Percentiles rank a stretch among this genome's conserved stretches.
Evolutionary conservation across 2,888 invertebrate genomes (phyloP).

Genomic region (Pimpla rufipes): DNA sequence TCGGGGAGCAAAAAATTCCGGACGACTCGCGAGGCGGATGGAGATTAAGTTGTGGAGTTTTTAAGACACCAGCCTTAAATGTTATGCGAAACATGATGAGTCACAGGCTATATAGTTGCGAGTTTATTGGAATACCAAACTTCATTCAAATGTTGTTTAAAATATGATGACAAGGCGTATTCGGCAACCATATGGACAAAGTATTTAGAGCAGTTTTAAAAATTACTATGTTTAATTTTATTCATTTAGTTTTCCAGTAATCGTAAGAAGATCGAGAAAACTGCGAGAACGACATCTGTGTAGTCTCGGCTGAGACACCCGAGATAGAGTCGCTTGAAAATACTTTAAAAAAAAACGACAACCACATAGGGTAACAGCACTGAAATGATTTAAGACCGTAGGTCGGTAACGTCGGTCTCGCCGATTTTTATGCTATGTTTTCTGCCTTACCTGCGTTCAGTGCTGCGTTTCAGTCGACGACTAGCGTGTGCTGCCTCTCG

Average conservation of each 20-base stretch:
- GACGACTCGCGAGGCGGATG: not conserved
- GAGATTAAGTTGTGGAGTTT: not conserved
- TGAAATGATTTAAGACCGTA: not conserved
- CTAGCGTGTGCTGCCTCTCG: constrained; percentile 16
- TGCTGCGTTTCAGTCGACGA: not conserved
- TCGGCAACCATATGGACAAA: too few species aligned
- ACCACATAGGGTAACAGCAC: not conserved
- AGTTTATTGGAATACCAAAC: not conserved
- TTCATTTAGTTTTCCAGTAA: not conserved
- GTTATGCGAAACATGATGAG: not conserved
- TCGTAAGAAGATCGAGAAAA: not conserved
- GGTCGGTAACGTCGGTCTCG: constrained; percentile 5
- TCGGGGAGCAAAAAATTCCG: not conserved
- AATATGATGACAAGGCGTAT: too few species aligned
- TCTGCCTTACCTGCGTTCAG: not conserved
- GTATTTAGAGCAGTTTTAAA: too few species aligned
- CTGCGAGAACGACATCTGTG: not conserved
- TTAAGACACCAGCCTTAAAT: not conserved
- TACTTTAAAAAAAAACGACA: not conserved
- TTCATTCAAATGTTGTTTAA: not conserved
- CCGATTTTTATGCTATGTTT: not conserved
- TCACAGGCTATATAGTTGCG: not conserved
- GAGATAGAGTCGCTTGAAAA: not conserved
- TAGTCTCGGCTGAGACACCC: not conserved
- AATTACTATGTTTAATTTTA: too few species aligned